Base-by-base conservation (phyloP, 2,888 invertebrate species). In the Drosophila rubida region DNA sequence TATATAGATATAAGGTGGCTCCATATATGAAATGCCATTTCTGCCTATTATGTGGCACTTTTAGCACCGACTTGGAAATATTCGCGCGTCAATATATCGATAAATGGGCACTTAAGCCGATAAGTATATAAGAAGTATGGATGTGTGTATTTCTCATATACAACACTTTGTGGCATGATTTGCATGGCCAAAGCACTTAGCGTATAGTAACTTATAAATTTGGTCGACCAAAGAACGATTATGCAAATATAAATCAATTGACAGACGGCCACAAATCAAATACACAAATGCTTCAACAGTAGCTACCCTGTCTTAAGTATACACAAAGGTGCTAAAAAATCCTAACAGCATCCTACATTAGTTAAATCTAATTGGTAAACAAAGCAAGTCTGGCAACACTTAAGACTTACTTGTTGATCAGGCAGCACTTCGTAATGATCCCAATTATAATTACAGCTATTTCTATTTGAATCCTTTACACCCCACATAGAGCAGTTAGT, bases 161-260 rank as follows among this genome's bases (percentile, higher is more conserved):
- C 32, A 22, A 14, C 23, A 50, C 23, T 37, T 22, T 41, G 11
- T 37, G 55, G 39, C 39, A 55, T 58, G 22, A 42, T 16, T 53
- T 45, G 32, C 67, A 75, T 45, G 62, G 67, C 57, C 68, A 51
- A 62, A 69, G 44, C 69, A 86, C 77, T 83, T 86, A 68, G 70
- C 74, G 51, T 69, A 44, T 39, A 63, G 66, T 63, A 59, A 55
- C 70, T 69, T 69, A 79, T 67, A 73, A 79, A 59, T 62, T 66
- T 58, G 54, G 61, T 51, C 55, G 69, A 58, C 55, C 44, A 57
- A 63, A 76, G 63, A 71, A 71, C 57, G 67, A 77, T 75, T 75
- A 86, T 77, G 80, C 80, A 78, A 86, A 86, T 75, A 60, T 62
- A 80, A 82, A 83, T 80, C 75, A 86, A 80, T 75, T 71, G 72